Percentiles rank a stretch among this genome's conserved stretches.
These are phyloP conservation scores for Aspidiotus rigidus DNA, from an alignment of 2,888 invertebrate genomes.

Conservation along the genomic window DNA sequence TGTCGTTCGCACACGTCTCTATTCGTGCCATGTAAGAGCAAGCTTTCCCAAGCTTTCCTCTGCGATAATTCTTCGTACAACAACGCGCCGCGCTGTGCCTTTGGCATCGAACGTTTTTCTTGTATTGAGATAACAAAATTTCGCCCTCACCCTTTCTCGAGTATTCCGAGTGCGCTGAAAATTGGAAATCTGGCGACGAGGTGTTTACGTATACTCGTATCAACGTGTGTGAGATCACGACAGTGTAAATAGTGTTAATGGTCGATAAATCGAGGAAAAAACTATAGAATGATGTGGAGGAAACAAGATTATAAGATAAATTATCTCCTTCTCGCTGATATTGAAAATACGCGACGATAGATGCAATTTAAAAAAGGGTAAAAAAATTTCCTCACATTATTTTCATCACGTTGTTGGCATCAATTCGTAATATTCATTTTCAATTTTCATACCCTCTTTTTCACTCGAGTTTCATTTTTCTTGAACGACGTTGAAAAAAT, in stretches of 20 bases:
- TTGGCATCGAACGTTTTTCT: slow-evolving; percentile 14
- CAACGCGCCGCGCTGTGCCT: not conserved
- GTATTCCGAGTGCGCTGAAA: not conserved
- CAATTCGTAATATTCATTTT: no score
- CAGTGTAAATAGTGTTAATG: not conserved
- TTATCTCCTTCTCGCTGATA: not conserved
- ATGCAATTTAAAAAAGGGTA: no score
- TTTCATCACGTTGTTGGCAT: no score
- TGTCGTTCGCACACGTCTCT: not conserved
- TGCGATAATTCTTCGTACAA: not conserved
- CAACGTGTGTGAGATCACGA: not conserved
- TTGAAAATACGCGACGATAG: not conserved
- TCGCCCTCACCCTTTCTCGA: slow-evolving; percentile 4
- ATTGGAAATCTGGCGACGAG: slow-evolving; percentile 16
- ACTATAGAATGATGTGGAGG: not conserved
- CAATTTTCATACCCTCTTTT: no score
- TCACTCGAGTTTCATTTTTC: no score
- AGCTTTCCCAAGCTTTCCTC: not conserved
- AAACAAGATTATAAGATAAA: slow-evolving; percentile 4
- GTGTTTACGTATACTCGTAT: slow-evolving; percentile 13
- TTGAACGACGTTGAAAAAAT: no score
- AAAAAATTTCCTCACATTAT: no score
- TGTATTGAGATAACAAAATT: slow-evolving; percentile 18
- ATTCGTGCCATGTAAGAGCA: not conserved
- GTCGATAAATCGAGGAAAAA: not conserved